Base-by-base conservation (phyloP, 2,888 invertebrate genomes). In the Rhorus exstirpatorius region DNA sequence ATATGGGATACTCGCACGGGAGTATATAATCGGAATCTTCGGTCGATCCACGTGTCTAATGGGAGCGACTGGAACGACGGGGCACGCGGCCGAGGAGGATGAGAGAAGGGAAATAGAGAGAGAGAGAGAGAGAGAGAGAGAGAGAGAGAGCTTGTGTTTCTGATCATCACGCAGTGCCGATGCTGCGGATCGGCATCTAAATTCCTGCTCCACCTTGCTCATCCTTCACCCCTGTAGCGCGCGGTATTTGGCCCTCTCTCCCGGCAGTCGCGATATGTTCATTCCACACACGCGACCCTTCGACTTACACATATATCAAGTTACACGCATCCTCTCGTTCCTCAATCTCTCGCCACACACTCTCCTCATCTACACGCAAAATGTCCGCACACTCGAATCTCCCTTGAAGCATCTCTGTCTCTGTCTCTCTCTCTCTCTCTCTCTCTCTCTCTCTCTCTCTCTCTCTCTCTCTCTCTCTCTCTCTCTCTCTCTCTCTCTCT, bases 101-200 rank as follows among this genome's bases (percentile, higher is more conserved):
- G 21, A 44, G 35, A 51, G 6, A 75, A 72, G 80, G n/a, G 51
- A 12, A n/a, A 26, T 10, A 61, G 41, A 19, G 24, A 53, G 12
- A n/a, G 24, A 41, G 60, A 63, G 51, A 19, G 35, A 72, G 51
- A 77, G 80, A n/a, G 53, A 12, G 17, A 19, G n/a, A 38, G 6
- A 19, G 46, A 26, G 24, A 61, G 38, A 35, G 35, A 38, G 41
- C 17, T 55, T 51, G 65, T 44, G 68, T 46, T 61, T 79, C 70
- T 63, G 75, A 70, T 81, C 60, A 46, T 77, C 61, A 60, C 44
- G 65, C 72, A 63, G 72, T 74, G 21, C 67, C 21, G 67, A 61
- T 68, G 67, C 79, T 68, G 44, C 53, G 67, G 79, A 83, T 85
- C 68, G 83, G 83, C 84, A 84, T 85, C 83, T 85, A 84, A 85